A percentile compares a stretch with the other conserved stretches of the same genome.
Conservation (phyloP, 2,113 vertebrate species). For the Carollia perspicillata region DNA sequence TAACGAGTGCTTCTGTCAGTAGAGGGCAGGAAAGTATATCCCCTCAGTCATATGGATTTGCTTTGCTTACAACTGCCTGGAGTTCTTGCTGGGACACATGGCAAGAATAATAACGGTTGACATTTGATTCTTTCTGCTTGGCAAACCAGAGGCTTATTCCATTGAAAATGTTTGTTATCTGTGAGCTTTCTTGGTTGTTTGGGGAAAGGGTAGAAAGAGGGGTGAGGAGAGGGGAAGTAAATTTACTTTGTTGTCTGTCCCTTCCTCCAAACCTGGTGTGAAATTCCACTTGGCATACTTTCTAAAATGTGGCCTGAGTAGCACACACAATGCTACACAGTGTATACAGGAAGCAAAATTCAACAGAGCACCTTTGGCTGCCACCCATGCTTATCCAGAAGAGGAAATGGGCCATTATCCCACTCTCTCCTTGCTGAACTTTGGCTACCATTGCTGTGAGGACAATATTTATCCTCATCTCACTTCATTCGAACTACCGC, state of each 20-base stretch:
- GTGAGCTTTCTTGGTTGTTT: neutral
- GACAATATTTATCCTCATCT: slow-evolving; percentile 62
- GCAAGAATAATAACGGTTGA: neutral
- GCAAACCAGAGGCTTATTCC: neutral
- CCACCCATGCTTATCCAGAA: slow-evolving; percentile 48
- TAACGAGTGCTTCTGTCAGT: neutral
- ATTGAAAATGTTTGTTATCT: neutral
- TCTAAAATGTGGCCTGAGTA: slow-evolving; percentile 40
- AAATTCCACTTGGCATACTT: slow-evolving; percentile 68
- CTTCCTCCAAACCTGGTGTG: slow-evolving; percentile 36
- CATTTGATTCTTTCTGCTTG: slow-evolving; percentile 19
- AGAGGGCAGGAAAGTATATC: slow-evolving; percentile 27
- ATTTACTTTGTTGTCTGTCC: slow-evolving; percentile 35
- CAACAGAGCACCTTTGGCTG: slow-evolving; percentile 64
- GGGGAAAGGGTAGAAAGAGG: neutral
- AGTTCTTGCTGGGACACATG: neutral
- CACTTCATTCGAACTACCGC: slow-evolving; percentile 60
- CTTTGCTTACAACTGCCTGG: neutral
- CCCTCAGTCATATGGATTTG: neutral
- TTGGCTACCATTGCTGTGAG: slow-evolving; percentile 50
- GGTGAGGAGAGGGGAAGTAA: neutral
- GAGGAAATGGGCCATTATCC: slow-evolving; percentile 51
- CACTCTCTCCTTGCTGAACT: slow-evolving; percentile 56
- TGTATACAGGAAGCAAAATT: slow-evolving; percentile 63
- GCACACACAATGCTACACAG: slow-evolving; percentile 43